phyloP scores from a whole-genome alignment of 2,888 invertebrate species.

The Dinocampus coccinellae region DNA sequence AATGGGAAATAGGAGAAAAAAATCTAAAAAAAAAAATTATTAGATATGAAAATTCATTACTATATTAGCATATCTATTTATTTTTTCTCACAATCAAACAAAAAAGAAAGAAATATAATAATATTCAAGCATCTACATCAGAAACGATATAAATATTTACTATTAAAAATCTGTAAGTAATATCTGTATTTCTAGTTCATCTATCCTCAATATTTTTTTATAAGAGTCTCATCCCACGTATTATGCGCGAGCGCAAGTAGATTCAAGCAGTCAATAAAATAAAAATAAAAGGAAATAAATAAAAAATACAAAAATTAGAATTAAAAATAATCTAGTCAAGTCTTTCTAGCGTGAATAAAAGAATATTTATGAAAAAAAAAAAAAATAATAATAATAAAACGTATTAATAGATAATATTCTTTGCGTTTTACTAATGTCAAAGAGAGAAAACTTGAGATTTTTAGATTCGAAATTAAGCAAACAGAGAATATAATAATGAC shows the following conservation, averaged over 20 bases:
- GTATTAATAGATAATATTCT: conserved; percentile 15
- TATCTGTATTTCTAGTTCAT: conserved; percentile 57
- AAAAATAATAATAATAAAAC: background rate
- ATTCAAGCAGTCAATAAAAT: conserved; percentile 49
- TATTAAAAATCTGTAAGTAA: conserved; percentile 43
- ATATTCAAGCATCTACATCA: background rate
- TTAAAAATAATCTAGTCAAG: conserved; percentile 66
- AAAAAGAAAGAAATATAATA: background rate
- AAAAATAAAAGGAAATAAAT: conserved; percentile 52
- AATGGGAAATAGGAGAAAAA: conserved; percentile 16
- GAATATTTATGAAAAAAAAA: background rate
- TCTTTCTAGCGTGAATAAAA: conserved; percentile 50
- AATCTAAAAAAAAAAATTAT: conserved; percentile 13
- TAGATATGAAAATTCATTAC: background rate
- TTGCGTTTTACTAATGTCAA: conserved; percentile 25
- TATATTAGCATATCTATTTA: conserved; percentile 2
- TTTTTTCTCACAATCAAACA: background rate
- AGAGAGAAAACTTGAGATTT: conserved; percentile 36
- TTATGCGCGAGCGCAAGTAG: conserved; percentile 56
- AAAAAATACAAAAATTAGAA: conserved; percentile 39
- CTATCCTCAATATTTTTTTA: conserved; percentile 65
- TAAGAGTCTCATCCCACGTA: conserved; percentile 59
- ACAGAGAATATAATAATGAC: background rate
- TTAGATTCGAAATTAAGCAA: background rate
- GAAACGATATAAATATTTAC: conserved; percentile 29